Conservation (phyloP, 2,113 vertebrate species). For the Typhlomys cinereus region DNA sequence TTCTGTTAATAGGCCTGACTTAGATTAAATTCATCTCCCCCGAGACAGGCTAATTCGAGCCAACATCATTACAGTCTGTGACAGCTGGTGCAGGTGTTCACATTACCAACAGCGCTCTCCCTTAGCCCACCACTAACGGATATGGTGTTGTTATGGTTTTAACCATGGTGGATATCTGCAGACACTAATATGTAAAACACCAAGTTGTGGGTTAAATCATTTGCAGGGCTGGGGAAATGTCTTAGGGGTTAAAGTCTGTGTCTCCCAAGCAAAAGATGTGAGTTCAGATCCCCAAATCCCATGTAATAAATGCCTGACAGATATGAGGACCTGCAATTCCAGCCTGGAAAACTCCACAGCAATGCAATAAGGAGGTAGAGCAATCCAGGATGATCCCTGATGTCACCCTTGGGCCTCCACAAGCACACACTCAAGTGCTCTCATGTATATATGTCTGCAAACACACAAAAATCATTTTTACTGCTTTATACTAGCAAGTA, state of each 20-base stretch:
- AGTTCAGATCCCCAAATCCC: too few species aligned
- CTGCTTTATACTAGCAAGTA: background rate
- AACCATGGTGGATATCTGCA: background rate
- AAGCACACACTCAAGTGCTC: too few species aligned
- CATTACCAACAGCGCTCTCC: background rate
- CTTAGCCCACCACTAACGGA: constrained; percentile 18
- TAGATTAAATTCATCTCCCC: constrained; percentile 62
- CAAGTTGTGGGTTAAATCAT: background rate
- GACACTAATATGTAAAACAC: constrained; percentile 45
- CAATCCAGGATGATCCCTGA: too few species aligned
- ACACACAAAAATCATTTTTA: constrained; percentile 35
- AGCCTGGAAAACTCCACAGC: too few species aligned
- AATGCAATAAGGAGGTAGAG: too few species aligned
- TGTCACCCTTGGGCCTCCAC: too few species aligned
- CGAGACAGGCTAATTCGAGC: constrained; percentile 63
- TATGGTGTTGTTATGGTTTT: background rate
- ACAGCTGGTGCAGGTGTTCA: constrained; percentile 67
- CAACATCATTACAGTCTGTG: constrained; percentile 41
- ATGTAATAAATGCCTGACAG: too few species aligned
- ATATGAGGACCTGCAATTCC: too few species aligned
- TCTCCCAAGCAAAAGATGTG: too few species aligned
- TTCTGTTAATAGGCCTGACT: constrained; percentile 6
- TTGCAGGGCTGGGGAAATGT: too few species aligned
- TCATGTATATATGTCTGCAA: too few species aligned
- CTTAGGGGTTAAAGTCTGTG: too few species aligned